These are phyloP conservation scores for Megaleporinus macrocephalus DNA, from an alignment of 2,113 vertebrate species.

Conservation along the genomic window DNA sequence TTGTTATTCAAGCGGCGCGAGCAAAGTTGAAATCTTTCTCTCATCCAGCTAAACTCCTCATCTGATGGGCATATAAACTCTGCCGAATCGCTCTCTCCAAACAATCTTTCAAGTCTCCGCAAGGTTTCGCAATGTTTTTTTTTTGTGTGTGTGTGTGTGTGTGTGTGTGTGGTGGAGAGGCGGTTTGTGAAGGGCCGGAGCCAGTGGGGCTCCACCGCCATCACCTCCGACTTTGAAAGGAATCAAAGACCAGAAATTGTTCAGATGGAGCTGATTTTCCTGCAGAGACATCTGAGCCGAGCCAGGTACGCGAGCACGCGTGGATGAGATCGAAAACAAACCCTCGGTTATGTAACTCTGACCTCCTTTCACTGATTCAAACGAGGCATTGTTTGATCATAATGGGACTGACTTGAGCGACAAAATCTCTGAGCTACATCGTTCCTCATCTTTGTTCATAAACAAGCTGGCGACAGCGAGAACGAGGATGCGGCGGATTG, in stretches of 20 bases:
- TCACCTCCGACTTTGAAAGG: background rate
- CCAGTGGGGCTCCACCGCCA: background rate
- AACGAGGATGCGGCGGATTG: background rate
- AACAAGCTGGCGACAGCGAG: background rate
- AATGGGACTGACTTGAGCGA: conserved; percentile 33
- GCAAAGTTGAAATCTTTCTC: background rate
- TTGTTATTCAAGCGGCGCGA: conserved; percentile 12
- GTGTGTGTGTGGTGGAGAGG: too few relatives aligned
- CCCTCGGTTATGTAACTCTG: conserved; percentile 35
- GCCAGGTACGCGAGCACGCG: conserved; percentile 37
- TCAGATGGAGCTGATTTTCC: conserved; percentile 11
- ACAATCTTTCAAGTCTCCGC: background rate
- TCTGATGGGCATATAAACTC: conserved; percentile 10
- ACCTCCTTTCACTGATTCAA: conserved; percentile 40
- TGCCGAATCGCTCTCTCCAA: background rate
- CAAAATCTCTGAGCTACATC: conserved; percentile 11
- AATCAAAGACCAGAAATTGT: background rate
- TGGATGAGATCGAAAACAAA: conserved; percentile 30
- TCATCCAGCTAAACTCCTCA: background rate
- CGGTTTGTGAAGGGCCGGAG: background rate
- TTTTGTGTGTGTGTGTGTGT: too few relatives aligned
- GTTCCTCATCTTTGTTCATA: background rate
- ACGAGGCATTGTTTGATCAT: conserved; percentile 36
- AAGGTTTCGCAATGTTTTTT: background rate
- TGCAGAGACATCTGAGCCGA: conserved; percentile 17